Evolutionary conservation across 2,113 vertebrate genomes (phyloP).

Genomic region (Suricata suricatta): DNA sequence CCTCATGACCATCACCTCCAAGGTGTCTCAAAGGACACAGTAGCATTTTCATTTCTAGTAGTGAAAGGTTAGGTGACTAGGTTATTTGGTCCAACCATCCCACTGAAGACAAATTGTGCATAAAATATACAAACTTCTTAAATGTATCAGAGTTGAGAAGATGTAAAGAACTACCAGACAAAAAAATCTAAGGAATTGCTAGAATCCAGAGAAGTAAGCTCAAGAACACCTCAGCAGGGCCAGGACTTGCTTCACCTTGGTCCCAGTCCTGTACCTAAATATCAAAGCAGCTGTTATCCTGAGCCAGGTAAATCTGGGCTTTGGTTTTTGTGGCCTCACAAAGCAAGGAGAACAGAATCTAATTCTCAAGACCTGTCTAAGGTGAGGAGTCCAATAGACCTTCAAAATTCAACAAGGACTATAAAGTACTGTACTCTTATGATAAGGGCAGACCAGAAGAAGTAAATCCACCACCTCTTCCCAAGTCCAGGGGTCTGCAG

Average conservation of each 20-base stretch:
- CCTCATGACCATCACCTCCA: background rate
- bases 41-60: background rate
- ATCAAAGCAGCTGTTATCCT: background rate
- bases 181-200: background rate
- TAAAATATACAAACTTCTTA: background rate
- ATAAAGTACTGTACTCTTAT: background rate
- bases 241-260: too few relatives aligned
- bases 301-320: background rate
- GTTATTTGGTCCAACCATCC: background rate
- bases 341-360: background rate
- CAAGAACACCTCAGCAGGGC: background rate
- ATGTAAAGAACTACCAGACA: background rate
- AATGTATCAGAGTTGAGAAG: background rate
- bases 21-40: background rate
- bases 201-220: background rate
- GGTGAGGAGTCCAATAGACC: background rate
- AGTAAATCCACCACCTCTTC: background rate
- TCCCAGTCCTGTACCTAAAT: background rate
- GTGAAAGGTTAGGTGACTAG: background rate
- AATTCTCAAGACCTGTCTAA: background rate
- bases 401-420: background rate
- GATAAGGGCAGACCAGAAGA: background rate
- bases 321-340: background rate
- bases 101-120: background rate
- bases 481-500: background rate